Conservation (phyloP, 2,797 vertebrate genomes). For the Spondyliosoma cantharus region DNA sequence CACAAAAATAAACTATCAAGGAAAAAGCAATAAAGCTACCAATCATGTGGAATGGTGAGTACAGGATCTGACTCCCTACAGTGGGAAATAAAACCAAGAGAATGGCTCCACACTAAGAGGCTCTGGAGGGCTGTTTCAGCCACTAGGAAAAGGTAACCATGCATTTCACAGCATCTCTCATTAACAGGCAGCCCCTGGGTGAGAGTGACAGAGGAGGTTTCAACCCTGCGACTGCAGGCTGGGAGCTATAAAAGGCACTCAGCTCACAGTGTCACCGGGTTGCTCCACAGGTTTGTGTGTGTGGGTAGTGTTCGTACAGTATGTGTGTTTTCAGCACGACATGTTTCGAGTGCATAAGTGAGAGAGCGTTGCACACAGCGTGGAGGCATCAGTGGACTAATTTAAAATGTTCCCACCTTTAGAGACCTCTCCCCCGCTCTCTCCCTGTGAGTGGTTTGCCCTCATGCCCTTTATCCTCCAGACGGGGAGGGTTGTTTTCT, state of each 20-base stretch:
- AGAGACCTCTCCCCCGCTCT: conserved; percentile 67
- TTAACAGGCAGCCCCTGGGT: conserved; percentile 79
- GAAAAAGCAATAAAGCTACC: conserved; percentile 68
- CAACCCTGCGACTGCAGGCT: conserved; percentile 60
- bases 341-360: conserved; percentile 37
- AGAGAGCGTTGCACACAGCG: conserved; percentile 46
- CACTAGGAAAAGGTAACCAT: conserved; percentile 73
- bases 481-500: conserved; percentile 85
- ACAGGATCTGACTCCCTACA: conserved; percentile 59
- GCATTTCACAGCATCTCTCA: conserved; percentile 82
- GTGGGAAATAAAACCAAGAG: conserved; percentile 74
- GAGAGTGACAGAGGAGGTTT: conserved; percentile 80
- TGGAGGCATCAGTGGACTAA: conserved; percentile 76
- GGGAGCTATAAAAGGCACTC: conserved; percentile 75
- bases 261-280: conserved; percentile 72
- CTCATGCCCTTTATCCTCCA: conserved; percentile 80
- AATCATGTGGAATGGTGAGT: conserved; percentile 59
- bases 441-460: conserved; percentile 77
- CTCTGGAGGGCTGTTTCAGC: conserved; percentile 74
- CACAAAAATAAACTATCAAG: conserved; percentile 50
- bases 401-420: conserved; percentile 84
- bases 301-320: conserved; percentile 30
- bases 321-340: conserved; percentile 40
- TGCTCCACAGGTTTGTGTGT: conserved; percentile 60
- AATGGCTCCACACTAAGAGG: conserved; percentile 62